Conservation (phyloP, 1,140 invertebrate species). For the Lithobius niger region DNA sequence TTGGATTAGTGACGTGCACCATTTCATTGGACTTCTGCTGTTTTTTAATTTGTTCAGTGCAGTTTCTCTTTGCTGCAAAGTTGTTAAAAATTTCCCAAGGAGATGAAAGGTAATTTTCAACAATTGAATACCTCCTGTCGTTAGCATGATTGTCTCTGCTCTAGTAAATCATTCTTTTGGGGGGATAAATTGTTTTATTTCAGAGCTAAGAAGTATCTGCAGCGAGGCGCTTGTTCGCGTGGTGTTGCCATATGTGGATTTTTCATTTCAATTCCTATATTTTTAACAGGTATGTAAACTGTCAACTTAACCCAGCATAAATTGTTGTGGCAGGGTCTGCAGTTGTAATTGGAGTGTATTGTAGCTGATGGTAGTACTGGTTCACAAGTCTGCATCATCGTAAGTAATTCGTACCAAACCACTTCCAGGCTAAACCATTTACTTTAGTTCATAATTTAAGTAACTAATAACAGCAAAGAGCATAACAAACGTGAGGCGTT, state of each 20-base stretch:
- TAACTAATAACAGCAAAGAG: too few species aligned
- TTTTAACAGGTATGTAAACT: too few species aligned
- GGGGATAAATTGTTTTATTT: too few species aligned
- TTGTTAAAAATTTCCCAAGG: slow-evolving; percentile 59
- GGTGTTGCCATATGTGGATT: slow-evolving; percentile 84
- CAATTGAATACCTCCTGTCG: slow-evolving; percentile 5
- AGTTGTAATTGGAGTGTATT: too few species aligned
- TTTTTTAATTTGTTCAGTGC: slow-evolving; percentile 79
- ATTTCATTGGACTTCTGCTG: slow-evolving; percentile 77
- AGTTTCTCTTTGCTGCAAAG: slow-evolving; percentile 85
- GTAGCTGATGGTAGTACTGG: too few species aligned
- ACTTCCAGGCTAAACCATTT: too few species aligned
- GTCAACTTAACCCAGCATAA: too few species aligned
- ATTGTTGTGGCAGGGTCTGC: too few species aligned
- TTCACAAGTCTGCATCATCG: too few species aligned
- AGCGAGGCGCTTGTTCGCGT: slow-evolving; percentile 73
- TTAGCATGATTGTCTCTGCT: background rate
- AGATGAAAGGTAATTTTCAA: slow-evolving; percentile 36
- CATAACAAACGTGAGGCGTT: too few species aligned
- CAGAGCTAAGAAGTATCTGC: slow-evolving; percentile 78
- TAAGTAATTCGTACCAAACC: too few species aligned
- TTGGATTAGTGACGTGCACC: slow-evolving; percentile 73
- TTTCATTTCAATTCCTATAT: slow-evolving; percentile 84
- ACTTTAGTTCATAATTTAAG: too few species aligned
- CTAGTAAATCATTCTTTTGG: slow-evolving; percentile 19